Evolutionary conservation across 2,797 vertebrate species (phyloP).

Genomic region (Linurgus olivaceus): DNA sequence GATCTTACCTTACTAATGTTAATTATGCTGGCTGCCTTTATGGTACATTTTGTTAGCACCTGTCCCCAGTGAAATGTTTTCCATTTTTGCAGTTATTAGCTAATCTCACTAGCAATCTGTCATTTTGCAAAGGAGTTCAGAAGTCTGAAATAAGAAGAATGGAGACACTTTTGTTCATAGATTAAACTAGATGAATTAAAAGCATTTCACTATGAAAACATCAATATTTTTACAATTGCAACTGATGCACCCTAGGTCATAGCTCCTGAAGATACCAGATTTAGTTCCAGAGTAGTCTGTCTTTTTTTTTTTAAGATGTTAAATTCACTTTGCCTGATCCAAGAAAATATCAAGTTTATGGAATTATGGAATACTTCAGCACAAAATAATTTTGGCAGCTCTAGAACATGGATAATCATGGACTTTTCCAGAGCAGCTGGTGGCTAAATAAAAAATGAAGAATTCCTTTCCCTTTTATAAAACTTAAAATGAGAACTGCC

Average conservation of each 20-base stretch:
- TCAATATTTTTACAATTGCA: background rate
- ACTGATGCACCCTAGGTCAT: background rate
- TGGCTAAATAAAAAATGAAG: background rate
- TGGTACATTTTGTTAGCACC: constrained; percentile 40
- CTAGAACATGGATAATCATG: background rate
- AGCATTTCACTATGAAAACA: background rate
- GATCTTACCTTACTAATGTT: constrained; percentile 58
- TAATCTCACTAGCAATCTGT: constrained; percentile 50
- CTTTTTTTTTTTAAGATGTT: background rate
- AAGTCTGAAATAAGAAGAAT: constrained; percentile 48
- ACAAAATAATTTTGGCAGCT: background rate
- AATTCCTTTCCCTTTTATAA: background rate
- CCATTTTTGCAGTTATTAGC: constrained; percentile 39
- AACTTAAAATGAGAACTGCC: background rate
- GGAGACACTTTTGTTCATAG: background rate
- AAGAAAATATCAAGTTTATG: background rate
- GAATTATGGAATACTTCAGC: background rate
- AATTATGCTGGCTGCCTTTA: constrained; percentile 26
- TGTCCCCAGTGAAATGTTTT: constrained; percentile 53
- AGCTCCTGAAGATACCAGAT: background rate
- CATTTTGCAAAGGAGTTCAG: constrained; percentile 56
- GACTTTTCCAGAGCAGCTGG: background rate
- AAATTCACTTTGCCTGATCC: background rate
- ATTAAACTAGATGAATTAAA: background rate
- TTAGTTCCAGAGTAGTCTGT: background rate